A percentile compares a stretch with the other conserved stretches of the same genome.
phyloP scores from a whole-genome alignment of 1,140 invertebrate genomes.

The Aphaenogaster ashmeadi region DNA sequence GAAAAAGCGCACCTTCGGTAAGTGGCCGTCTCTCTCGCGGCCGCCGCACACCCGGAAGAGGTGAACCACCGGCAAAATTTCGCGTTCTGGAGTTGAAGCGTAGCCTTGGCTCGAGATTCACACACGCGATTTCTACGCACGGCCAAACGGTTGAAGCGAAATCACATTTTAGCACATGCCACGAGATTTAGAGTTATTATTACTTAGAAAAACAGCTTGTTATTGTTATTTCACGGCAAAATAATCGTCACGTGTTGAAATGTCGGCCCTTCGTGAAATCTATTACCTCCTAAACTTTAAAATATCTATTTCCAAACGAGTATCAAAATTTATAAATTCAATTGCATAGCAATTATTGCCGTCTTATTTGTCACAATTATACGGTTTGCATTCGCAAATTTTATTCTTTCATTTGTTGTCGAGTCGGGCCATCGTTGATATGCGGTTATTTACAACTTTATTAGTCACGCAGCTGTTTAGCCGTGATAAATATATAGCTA shows the following conservation, averaged over 20 bases:
- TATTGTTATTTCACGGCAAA: not conserved
- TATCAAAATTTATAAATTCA: not conserved
- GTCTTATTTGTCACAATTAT: not conserved
- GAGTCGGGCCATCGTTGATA: not conserved
- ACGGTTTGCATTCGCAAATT: not conserved
- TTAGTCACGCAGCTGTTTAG: conserved; percentile 34
- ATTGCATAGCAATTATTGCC: not conserved
- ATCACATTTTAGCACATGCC: not conserved
- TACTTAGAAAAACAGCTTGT: conserved; percentile 1
- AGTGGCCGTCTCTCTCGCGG: not conserved
- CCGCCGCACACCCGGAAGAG: not conserved
- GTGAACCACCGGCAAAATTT: not conserved
- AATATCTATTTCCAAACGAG: not conserved
- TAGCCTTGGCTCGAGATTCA: not conserved
- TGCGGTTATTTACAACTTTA: conserved; percentile 36
- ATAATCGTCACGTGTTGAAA: not conserved
- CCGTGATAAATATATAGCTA: conserved; percentile 19
- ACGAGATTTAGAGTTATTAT: not conserved
- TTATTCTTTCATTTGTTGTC: not conserved
- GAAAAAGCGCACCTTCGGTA: conserved; percentile 25
- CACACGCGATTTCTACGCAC: not conserved
- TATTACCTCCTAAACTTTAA: not conserved
- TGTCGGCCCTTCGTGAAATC: not conserved
- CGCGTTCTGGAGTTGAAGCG: not conserved
- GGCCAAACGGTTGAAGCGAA: not conserved